Base-by-base conservation (phyloP, 1,140 invertebrate species). In the Diorhabda elongata region DNA sequence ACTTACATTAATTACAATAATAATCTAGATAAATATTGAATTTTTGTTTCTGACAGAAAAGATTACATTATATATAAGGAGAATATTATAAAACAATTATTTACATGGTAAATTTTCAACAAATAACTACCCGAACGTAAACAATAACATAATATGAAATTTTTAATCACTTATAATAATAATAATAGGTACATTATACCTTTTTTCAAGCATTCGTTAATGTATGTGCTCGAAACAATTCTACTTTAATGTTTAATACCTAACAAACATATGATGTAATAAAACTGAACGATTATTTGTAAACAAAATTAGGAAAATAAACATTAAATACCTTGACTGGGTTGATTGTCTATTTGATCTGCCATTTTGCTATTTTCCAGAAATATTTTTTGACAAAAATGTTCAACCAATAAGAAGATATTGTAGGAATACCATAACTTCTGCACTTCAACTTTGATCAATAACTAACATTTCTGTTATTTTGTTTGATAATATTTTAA, bases 331-430 rank as follows among this genome's bases (percentile, higher is more conserved):
- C 74, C 71, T 73, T 69, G 73, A 69, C 71, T 76, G 58, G 73
- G 60, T 58, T 74, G 70, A 76, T 76, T 74, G 70, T 69, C 73
- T 67, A 74, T 69, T 71, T 73, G 69, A 70, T 75, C 76, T 74
- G 75, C 75, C 75, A 76, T 78, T 76, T 76, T 76, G 69, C 69
- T 52, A 52, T 52, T 52, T 52, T 52, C 47, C 47, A 4, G 47
- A 52, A 52, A 52, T 8, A 8, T 8, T 52, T 52, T 8, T n/a
- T 52, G 47, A 52, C 47, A 52, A 52, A 8, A 52, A 52, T 52
- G 6, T 52, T 52, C n/a, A 52, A 52, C 4, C 47, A 52, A 52
- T n/a, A 52, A 52, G 47, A 52, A 52, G n/a, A n/a, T 52, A 52
- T 52, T 52, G 6, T n/a, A 52, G n/a, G n/a, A n/a, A n/a, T 52